phyloP scores from a whole-genome alignment of 2,888 invertebrate genomes.

The Seladonia tumulorum region DNA sequence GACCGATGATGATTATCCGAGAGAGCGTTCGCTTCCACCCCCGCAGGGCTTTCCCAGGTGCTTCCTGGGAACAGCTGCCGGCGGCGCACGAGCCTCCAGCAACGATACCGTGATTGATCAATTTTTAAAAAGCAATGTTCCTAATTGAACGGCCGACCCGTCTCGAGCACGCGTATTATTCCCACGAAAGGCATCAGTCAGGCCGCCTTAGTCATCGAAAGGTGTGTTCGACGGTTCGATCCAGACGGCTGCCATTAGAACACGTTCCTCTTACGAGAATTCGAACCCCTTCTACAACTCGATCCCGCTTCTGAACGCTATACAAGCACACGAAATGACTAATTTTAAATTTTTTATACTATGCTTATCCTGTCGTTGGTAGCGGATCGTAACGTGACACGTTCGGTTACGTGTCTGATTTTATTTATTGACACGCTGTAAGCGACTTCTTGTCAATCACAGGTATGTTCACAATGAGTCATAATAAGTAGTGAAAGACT shows the following conservation, averaged over 20 bases:
- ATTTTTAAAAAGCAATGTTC: constrained; percentile 82
- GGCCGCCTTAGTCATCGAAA: constrained; percentile 81
- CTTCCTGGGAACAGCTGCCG: constrained; percentile 74
- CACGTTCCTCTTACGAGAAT: constrained; percentile 7
- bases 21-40: constrained; percentile 61
- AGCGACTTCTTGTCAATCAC: background rate
- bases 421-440: background rate
- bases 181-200: constrained; percentile 63
- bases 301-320: background rate
- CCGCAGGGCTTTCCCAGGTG: constrained; percentile 80
- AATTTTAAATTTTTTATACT: background rate
- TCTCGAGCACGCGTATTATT: constrained; percentile 48
- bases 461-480: background rate
- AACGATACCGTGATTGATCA: constrained; percentile 79
- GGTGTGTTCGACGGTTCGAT: constrained; percentile 73
- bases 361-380: background rate
- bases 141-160: constrained; percentile 77
- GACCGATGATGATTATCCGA: constrained; percentile 62
- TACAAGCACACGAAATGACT: background rate
- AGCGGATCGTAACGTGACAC: background rate
- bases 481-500: no score
- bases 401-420: background rate
- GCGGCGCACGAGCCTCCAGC: constrained; percentile 72
- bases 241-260: constrained; percentile 37
- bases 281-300: constrained; percentile 12